Evolutionary conservation across 2,113 vertebrate species (phyloP).

Genomic region (Tonatia bakeri): DNA sequence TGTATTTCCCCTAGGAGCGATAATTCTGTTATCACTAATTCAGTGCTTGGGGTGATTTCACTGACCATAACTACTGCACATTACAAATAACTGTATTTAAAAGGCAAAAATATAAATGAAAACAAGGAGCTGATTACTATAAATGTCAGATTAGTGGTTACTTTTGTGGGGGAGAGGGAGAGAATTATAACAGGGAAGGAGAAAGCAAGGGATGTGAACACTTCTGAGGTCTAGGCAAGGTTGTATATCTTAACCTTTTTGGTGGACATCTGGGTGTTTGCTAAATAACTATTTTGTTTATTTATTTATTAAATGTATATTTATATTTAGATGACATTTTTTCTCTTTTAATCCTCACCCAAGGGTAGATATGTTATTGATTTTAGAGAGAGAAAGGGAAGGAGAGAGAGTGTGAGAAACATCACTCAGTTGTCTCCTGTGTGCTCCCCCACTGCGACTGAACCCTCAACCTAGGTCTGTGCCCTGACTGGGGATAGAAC

Average conservation of each 20-base stretch:
- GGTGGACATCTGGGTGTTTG: background rate
- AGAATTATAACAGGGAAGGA: background rate
- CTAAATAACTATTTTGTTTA: background rate
- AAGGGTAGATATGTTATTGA: too few relatives aligned
- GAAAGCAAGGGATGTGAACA: background rate
- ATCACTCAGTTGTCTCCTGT: too few relatives aligned
- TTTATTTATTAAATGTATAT: background rate
- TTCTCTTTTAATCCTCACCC: too few relatives aligned
- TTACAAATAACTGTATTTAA: background rate
- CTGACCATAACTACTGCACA: background rate
- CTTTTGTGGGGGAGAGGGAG: background rate
- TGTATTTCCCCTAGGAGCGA: background rate
- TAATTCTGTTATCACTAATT: background rate
- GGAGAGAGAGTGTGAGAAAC: too few relatives aligned
- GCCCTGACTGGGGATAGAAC: too few relatives aligned
- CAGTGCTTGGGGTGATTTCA: background rate
- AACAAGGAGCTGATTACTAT: background rate
- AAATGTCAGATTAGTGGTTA: background rate
- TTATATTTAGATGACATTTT: background rate
- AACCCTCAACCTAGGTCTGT: too few relatives aligned
- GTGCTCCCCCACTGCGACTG: too few relatives aligned
- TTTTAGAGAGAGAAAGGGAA: too few relatives aligned
- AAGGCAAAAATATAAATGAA: background rate
- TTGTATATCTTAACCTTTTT: background rate
- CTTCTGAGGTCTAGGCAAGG: background rate